These are phyloP conservation scores for Danio jaintianensis DNA, from an alignment of 2,797 vertebrate species.

Conservation along the genomic window DNA sequence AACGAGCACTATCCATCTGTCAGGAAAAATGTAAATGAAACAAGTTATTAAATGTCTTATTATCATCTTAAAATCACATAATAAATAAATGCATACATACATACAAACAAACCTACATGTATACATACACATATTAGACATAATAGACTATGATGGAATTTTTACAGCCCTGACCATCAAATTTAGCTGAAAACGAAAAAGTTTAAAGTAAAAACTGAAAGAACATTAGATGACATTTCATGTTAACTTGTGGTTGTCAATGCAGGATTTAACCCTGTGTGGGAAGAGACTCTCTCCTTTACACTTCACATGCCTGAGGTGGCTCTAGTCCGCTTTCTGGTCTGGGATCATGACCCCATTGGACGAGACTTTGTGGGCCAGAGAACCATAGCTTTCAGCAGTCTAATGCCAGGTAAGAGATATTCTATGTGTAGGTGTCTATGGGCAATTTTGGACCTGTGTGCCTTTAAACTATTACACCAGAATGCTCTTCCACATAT, in stretches of 20 bases:
- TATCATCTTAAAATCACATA: no score
- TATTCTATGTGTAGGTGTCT: not conserved
- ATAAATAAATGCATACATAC: no score
- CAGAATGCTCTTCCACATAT: not conserved
- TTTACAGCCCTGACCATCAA: no score
- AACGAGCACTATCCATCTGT: no score
- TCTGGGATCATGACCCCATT: slow-evolving; percentile 98
- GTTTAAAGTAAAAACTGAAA: not conserved
- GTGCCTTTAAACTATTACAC: not conserved
- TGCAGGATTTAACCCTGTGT: slow-evolving; percentile 96
- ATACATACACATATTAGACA: no score
- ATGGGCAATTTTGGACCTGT: not conserved
- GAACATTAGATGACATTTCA: not conserved
- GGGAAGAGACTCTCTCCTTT: slow-evolving; percentile 97
- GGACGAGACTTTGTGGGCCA: slow-evolving; percentile 97
- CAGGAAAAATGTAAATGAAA: no score
- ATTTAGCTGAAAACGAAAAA: no score
- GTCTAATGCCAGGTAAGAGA: slow-evolving; percentile 89
- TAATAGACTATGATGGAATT: no score
- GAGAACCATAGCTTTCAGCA: slow-evolving; percentile 94
- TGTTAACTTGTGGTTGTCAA: not conserved
- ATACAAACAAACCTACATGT: no score
- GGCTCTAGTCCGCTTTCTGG: slow-evolving; percentile 93
- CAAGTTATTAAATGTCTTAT: no score
- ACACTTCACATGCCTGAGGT: slow-evolving; percentile 97